Conservation (phyloP, 2,113 vertebrate genomes). For the Apaloderma vittatum region DNA sequence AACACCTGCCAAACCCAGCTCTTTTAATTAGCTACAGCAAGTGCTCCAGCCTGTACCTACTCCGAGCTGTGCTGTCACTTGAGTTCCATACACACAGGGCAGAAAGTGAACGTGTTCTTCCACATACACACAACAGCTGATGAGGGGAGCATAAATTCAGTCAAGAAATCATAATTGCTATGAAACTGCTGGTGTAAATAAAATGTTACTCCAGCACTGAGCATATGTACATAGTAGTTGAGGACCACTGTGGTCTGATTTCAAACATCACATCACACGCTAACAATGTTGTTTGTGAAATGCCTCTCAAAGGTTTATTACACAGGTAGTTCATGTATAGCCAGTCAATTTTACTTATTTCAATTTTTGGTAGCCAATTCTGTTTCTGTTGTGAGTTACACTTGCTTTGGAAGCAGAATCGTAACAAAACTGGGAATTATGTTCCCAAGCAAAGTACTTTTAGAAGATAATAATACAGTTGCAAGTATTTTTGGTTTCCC, state of each 20-base stretch:
- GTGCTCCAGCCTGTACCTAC: not conserved
- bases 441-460: not conserved
- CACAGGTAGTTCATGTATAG: slow-evolving; percentile 53
- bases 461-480: not conserved
- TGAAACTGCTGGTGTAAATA: slow-evolving; percentile 77
- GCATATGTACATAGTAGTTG: slow-evolving; percentile 77
- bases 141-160: slow-evolving; percentile 54
- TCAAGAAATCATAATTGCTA: slow-evolving; percentile 42
- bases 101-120: slow-evolving; percentile 47
- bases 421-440: not conserved
- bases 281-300: slow-evolving; percentile 80
- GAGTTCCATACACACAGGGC: not conserved
- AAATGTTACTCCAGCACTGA: slow-evolving; percentile 77
- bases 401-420: slow-evolving; percentile 34
- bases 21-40: slow-evolving; percentile 17
- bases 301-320: slow-evolving; percentile 51
- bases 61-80: not conserved
- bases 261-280: slow-evolving; percentile 81
- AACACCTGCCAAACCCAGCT: not conserved
- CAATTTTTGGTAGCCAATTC: not conserved
- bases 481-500: slow-evolving; percentile 47
- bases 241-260: slow-evolving; percentile 86
- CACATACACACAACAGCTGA: slow-evolving; percentile 41
- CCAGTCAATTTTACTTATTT: not conserved
- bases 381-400: slow-evolving; percentile 15